Evolutionary conservation across 2,113 vertebrate species (phyloP).

Genomic region (Siniperca chuatsi): DNA sequence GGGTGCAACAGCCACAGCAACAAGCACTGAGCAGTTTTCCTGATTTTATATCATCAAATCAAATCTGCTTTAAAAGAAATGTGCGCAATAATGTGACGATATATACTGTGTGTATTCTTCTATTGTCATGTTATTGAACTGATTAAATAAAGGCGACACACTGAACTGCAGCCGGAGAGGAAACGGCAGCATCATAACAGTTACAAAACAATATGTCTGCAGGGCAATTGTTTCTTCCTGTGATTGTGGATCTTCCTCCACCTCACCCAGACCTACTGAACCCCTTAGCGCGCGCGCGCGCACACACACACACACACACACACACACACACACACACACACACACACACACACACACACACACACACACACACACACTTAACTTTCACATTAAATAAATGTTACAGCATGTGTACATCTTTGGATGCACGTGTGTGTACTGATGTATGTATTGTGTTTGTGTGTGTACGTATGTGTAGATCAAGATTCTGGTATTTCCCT

Average conservation of each 20-base stretch:
- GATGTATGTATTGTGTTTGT: background rate
- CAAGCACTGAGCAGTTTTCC: no score
- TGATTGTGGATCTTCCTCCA: conserved; percentile 39
- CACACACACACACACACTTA: background rate
- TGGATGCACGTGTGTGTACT: background rate
- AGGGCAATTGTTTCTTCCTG: conserved; percentile 43
- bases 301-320: background rate
- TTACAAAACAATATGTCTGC: conserved; percentile 6
- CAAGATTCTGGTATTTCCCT: background rate
- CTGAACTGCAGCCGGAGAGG: conserved; percentile 1
- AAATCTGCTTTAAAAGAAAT: background rate
- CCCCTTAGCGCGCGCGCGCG: background rate
- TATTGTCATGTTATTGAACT: background rate
- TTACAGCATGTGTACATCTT: background rate
- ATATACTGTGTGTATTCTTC: background rate
- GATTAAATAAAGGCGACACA: background rate
- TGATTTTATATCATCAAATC: background rate
- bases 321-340: background rate
- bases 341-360: background rate
- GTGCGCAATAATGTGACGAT: background rate
- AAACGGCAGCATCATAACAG: background rate
- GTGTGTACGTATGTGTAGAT: background rate
- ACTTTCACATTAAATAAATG: background rate
- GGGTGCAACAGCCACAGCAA: background rate
- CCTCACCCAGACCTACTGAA: conserved; percentile 20